Conservation (phyloP, 2,888 invertebrate species). For the Nycteola revayana region DNA sequence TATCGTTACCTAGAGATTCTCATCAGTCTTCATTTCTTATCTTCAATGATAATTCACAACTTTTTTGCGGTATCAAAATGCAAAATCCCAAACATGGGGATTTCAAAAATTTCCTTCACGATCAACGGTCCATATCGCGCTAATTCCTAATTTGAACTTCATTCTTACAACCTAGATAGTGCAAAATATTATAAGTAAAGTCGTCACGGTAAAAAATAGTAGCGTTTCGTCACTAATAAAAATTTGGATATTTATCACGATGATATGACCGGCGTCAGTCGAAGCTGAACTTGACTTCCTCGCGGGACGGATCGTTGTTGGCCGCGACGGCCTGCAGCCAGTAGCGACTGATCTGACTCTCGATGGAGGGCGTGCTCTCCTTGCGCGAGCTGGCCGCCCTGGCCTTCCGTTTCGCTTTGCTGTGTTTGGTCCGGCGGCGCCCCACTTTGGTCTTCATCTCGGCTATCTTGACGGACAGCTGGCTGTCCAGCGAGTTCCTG, state of each 20-base stretch:
- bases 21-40: slow-evolving; percentile 58
- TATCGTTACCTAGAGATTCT: slow-evolving; percentile 45
- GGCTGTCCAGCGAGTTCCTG: slow-evolving; percentile 93
- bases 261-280: slow-evolving; percentile 52
- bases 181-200: slow-evolving; percentile 25
- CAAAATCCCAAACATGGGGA: too few species aligned
- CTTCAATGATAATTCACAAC: slow-evolving; percentile 27
- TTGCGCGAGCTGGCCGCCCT: slow-evolving; percentile 65
- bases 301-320: slow-evolving; percentile 79
- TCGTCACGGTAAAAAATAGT: slow-evolving; percentile 14
- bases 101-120: too few species aligned
- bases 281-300: slow-evolving; percentile 75
- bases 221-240: slow-evolving; percentile 17
- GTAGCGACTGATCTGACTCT: slow-evolving; percentile 88
- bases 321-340: slow-evolving; percentile 84
- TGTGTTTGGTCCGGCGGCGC: slow-evolving; percentile 72
- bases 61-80: slow-evolving; percentile 19
- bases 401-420: slow-evolving; percentile 67
- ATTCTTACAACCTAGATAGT: slow-evolving; percentile 33
- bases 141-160: slow-evolving; percentile 53
- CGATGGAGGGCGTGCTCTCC: slow-evolving; percentile 90
- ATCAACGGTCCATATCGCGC: slow-evolving; percentile 28
- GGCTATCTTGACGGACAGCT: slow-evolving; percentile 91
- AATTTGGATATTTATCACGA: slow-evolving; percentile 28
- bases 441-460: slow-evolving; percentile 90